Base-by-base conservation (phyloP, 2,888 invertebrate genomes). In the Agrochola lychnidis region DNA sequence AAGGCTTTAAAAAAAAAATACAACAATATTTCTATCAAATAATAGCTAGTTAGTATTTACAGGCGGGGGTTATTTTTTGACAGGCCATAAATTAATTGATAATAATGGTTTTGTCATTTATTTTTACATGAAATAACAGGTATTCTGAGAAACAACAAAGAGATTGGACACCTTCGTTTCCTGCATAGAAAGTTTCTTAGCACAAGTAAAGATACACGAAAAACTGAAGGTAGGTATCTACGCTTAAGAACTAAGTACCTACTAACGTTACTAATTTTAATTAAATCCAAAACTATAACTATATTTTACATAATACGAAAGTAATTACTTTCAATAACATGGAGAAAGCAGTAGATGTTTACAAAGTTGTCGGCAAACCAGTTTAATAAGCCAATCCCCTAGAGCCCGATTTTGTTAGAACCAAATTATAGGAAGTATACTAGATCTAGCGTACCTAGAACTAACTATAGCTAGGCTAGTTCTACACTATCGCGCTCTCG, bases 391-490 rank as follows among this genome's bases (percentile, higher is more conserved):
- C 89, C 87, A 85, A 87, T 88, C 88, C 91, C 91, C 90, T 79
- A 75, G 83, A 89, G 90, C 87, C 82, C 76, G 87, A 90, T 92
- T 92, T 89, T 89, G 90, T 90, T 90, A 89, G 90, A 79, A 86
- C 91, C 86, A 93, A 94, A 94, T 94, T 94, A 94, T 93, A 93
- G 91, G 92, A 92, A 93, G 90, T 86, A 73, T 79, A 70, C 70
- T 42, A 82, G 80, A 84, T 68, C 75, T 77, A 70, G 78, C 19
- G 42, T 78, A 83, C 69, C 68, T 69, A 79, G 75, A 64, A 76
- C 72, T 67, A 79, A 57, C 64, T 56, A 67, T 25, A 72, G 57
- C 70, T 70, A 78, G 66, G 87, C 66, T 73, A 16, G 70, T 42
- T 78, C 62, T 76, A 83, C 87, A 83, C 76, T 78, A 75, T 66